phyloP scores from a whole-genome alignment of 2,888 invertebrate species.

The Mayetiola destructor region DNA sequence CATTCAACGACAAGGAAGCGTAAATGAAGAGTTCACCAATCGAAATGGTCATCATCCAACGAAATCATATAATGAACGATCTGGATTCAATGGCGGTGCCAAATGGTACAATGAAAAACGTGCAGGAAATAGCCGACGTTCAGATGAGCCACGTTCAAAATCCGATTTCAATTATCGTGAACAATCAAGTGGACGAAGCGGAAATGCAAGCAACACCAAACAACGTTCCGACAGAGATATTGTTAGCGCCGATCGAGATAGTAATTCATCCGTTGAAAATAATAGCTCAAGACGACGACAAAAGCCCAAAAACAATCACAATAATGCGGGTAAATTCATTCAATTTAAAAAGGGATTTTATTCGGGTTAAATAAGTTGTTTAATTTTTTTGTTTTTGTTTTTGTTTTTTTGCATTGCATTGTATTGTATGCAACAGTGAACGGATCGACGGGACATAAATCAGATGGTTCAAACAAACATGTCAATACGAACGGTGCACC shows the following conservation, averaged over 20 bases:
- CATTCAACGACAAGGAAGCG: slow-evolving; percentile 24
- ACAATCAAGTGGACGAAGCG: background rate
- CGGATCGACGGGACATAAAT: background rate
- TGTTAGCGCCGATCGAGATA: slow-evolving; percentile 23
- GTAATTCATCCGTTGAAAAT: slow-evolving; percentile 35
- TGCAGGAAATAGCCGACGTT: slow-evolving; percentile 19
- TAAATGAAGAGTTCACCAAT: slow-evolving; percentile 32
- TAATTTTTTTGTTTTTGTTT: background rate
- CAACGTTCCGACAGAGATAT: background rate
- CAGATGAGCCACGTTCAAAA: slow-evolving; percentile 6
- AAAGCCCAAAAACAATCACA: slow-evolving; percentile 17
- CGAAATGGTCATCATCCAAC: slow-evolving; percentile 29
- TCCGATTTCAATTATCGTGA: slow-evolving; percentile 3
- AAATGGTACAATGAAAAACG: slow-evolving; percentile 27
- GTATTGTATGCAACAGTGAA: background rate
- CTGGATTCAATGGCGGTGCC: slow-evolving; percentile 20
- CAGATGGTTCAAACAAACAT: background rate
- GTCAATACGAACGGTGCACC: background rate
- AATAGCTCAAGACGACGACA: slow-evolving; percentile 32
- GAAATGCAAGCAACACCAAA: background rate
- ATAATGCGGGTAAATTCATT: background rate
- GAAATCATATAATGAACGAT: slow-evolving; percentile 16
- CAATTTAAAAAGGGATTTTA: background rate
- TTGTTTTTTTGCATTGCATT: too few relatives aligned
- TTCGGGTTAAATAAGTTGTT: background rate